A percentile compares a stretch with the other conserved stretches of the same genome.
These are phyloP conservation scores for Argynnis bischoffii DNA, from an alignment of 2,888 invertebrate genomes.

Conservation along the genomic window DNA sequence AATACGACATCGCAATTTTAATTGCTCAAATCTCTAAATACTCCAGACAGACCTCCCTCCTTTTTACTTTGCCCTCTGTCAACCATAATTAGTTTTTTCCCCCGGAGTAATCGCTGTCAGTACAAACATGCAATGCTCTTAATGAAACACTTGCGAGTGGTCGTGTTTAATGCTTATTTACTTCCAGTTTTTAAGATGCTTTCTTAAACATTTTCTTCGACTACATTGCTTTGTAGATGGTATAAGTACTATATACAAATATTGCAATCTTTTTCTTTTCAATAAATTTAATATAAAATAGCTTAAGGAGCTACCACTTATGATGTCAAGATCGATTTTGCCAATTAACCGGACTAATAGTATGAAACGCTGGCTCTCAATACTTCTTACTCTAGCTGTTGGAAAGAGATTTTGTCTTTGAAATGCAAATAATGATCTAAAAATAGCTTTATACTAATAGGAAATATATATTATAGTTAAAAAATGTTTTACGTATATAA, in stretches of 20 bases:
- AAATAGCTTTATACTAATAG: too few species aligned
- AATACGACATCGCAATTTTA: conserved; percentile 47
- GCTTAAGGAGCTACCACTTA: too few species aligned
- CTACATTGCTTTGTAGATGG: conserved; percentile 37
- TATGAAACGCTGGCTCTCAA: too few species aligned
- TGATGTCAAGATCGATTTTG: too few species aligned
- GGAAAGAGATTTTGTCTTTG: too few species aligned
- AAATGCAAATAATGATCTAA: too few species aligned
- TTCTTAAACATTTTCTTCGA: conserved; percentile 54
- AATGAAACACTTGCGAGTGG: conserved; percentile 77
- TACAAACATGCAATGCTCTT: conserved; percentile 76
- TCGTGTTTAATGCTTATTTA: conserved; percentile 75
- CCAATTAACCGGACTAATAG: too few species aligned
- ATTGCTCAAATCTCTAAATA: conserved; percentile 46
- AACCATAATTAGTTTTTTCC: conserved; percentile 74
- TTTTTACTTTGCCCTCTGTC: conserved; percentile 58
- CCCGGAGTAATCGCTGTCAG: conserved; percentile 67
- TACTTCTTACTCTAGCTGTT: too few species aligned
- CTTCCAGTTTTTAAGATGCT: conserved; percentile 69
- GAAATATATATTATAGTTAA: too few species aligned
- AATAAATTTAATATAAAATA: too few species aligned
- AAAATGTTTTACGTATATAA: too few species aligned
- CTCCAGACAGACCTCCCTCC: conserved; percentile 43
- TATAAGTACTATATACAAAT: background rate
- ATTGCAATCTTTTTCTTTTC: too few species aligned